Percentiles rank a stretch among this genome's conserved stretches.
These are phyloP conservation scores for Oreochromis grahami DNA, from an alignment of 2,797 vertebrate species.

Conservation along the genomic window DNA sequence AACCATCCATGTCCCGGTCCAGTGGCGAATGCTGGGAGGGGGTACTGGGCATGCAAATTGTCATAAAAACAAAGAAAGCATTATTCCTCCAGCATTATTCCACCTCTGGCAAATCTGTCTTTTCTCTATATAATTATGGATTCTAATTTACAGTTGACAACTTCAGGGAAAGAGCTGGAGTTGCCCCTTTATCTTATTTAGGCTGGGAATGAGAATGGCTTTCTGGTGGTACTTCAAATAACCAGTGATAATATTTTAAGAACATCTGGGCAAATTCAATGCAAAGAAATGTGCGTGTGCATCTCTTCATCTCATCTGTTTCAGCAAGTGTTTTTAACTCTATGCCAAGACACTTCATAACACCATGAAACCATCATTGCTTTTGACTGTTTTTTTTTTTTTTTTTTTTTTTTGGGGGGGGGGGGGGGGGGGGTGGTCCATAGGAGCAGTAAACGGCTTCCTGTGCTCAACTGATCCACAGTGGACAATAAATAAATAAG, in stretches of 20 bases:
- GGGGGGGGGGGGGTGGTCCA: no score
- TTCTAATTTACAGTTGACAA: neutral
- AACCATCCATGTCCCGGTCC: conserved; percentile 70
- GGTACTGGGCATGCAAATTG: conserved; percentile 24
- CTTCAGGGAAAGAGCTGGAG: neutral
- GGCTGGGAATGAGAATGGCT: neutral
- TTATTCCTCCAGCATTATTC: neutral
- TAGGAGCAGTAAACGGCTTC: conserved; percentile 28
- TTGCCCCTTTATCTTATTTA: neutral
- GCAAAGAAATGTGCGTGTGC: neutral
- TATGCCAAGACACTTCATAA: conserved; percentile 16
- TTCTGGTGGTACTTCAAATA: neutral
- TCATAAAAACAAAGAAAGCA: conserved; percentile 56
- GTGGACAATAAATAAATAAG: neutral
- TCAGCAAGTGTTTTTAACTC: conserved; percentile 5
- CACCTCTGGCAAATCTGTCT: conserved; percentile 9
- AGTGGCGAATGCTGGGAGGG: conserved; percentile 34
- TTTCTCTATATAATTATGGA: neutral
- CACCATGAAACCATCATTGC: neutral
- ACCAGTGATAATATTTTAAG: neutral
- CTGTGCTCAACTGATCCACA: conserved; percentile 13
- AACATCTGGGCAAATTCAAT: conserved; percentile 16
- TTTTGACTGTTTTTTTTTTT: neutral
- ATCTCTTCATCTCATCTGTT: neutral
- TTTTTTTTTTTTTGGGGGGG: neutral